Percentiles rank a stretch among this genome's conserved stretches.
Evolutionary conservation across 92 coral and sea anemone species (phyloP).

Genomic region (Porites rus): DNA sequence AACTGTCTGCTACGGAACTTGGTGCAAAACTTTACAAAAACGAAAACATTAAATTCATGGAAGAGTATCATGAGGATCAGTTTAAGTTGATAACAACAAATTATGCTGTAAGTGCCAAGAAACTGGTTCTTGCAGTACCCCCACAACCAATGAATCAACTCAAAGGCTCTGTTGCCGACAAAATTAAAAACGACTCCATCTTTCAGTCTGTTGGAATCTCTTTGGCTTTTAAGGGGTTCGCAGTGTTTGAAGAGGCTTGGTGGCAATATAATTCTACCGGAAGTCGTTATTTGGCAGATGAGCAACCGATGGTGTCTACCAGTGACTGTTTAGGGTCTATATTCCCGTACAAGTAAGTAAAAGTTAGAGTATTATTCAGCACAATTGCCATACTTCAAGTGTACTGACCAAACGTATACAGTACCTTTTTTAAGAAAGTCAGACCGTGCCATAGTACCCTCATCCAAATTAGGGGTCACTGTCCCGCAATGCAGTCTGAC

Average conservation of each 20-base stretch:
- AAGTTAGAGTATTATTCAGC: background rate
- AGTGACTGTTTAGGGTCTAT: conserved; percentile 60
- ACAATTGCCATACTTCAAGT: background rate
- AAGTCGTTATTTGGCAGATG: conserved; percentile 23
- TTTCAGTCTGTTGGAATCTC: conserved; percentile 10
- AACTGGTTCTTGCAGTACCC: conserved; percentile 29
- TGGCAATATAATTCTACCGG: conserved; percentile 29
- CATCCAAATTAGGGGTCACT: too few species aligned
- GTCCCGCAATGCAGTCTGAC: too few species aligned
- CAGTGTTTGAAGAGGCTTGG: conserved; percentile 54
- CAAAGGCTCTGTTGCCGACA: conserved; percentile 15
- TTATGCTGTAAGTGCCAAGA: conserved; percentile 6
- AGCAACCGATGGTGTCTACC: conserved; percentile 46
- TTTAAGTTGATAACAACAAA: conserved; percentile 16
- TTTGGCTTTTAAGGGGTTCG: conserved; percentile 38
- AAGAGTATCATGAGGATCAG: background rate
- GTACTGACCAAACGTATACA: background rate
- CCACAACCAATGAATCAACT: background rate
- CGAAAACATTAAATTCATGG: conserved; percentile 27
- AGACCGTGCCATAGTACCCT: too few species aligned
- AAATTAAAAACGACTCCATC: conserved; percentile 18
- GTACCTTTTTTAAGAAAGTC: too few species aligned
- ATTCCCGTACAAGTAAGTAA: conserved; percentile 59
- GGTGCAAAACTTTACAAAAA: conserved; percentile 18
- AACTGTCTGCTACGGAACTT: background rate